Conservation (phyloP, 2,113 vertebrate species). For the Rhegmatorhina hoffmannsi region DNA sequence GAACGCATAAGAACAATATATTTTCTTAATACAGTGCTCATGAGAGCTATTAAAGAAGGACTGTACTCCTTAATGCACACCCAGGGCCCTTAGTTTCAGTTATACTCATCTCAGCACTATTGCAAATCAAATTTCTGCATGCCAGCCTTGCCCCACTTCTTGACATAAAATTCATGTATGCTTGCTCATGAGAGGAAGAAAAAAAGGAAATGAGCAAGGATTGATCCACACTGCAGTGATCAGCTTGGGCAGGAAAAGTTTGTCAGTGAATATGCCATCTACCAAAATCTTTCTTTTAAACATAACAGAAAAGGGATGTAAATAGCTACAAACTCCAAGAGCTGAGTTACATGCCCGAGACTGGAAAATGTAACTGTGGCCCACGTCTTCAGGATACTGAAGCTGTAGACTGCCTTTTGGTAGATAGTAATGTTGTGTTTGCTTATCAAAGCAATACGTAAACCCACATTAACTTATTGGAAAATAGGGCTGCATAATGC, state of each 20-base stretch:
- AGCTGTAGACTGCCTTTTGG: neutral
- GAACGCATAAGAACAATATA: neutral
- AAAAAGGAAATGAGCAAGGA: neutral
- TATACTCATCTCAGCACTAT: neutral
- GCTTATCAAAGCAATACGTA: neutral
- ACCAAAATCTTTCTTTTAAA: neutral
- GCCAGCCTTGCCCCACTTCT: neutral
- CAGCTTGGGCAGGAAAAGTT: neutral
- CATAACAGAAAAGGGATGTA: neutral
- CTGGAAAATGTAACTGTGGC: neutral
- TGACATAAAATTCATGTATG: neutral
- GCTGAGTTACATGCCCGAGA: neutral
- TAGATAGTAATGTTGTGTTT: neutral
- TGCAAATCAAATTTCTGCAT: neutral
- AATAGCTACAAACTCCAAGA: neutral
- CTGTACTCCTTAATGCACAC: neutral
- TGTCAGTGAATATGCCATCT: neutral
- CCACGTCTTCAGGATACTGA: neutral
- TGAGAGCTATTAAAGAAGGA: neutral
- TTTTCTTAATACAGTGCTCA: neutral
- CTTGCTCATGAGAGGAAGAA: neutral
- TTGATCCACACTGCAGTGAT: neutral
- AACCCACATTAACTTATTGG: neutral
- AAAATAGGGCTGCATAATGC: neutral
- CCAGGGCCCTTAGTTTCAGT: neutral